Evolutionary conservation across 1,140 invertebrate genomes (phyloP).

Genomic region (Lucilia cuprina): DNA sequence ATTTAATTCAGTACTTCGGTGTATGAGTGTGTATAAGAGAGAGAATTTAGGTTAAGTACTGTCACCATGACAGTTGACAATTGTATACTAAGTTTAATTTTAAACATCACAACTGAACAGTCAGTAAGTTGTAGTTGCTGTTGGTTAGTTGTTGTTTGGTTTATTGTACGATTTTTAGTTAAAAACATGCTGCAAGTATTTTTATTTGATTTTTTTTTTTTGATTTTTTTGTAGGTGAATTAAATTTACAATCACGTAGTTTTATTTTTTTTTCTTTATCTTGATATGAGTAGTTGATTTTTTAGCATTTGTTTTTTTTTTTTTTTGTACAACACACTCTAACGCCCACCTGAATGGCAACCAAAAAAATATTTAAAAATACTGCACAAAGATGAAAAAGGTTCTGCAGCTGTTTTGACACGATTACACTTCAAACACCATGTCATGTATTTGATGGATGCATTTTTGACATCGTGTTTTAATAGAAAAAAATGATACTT

Average conservation of each 20-base stretch:
- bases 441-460: conserved; percentile 32
- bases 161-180: not conserved
- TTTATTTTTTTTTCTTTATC: conserved; percentile 29
- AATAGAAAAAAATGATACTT: not conserved
- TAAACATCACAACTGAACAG: not conserved
- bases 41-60: conserved; percentile 35
- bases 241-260: conserved; percentile 33
- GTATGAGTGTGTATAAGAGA: not conserved
- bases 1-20: conserved; percentile 2
- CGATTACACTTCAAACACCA: conserved; percentile 24
- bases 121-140: not conserved
- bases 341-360: conserved; percentile 22
- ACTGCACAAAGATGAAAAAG: conserved; percentile 16
- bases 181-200: not conserved
- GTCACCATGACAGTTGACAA: conserved; percentile 32
- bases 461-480: conserved; percentile 19
- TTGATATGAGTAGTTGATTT: not conserved
- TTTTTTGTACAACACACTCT: not conserved
- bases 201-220: not conserved
- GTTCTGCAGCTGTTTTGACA: conserved; percentile 29
- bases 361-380: not conserved
- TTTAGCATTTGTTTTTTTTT: not conserved
- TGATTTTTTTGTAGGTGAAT: not conserved
- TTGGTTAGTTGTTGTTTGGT: not conserved
- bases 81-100: conserved; percentile 19